Evolutionary conservation across 2,888 invertebrate genomes (phyloP).

Genomic region (Ophion ellenae): DNA sequence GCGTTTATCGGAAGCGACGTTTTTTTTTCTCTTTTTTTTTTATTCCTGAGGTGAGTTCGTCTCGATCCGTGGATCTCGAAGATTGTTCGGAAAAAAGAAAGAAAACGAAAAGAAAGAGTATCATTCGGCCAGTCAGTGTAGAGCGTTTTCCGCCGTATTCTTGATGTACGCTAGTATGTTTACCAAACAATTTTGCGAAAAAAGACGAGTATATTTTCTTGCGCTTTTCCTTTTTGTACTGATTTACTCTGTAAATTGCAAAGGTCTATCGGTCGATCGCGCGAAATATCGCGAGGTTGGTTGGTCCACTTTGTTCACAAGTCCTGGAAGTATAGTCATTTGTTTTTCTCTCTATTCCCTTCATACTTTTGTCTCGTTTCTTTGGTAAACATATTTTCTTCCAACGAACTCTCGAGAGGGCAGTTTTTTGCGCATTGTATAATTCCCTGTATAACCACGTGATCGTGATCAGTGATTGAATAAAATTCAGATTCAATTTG

Average conservation of each 20-base stretch:
- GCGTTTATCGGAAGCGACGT: constrained; percentile 37
- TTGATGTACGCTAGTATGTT: constrained; percentile 73
- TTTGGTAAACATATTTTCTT: constrained; percentile 80
- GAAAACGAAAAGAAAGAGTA: constrained; percentile 8
- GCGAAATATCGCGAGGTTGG: constrained; percentile 57
- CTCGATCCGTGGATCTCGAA: constrained; percentile 61
- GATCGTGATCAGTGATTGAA: constrained; percentile 80
- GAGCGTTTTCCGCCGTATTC: constrained; percentile 68
- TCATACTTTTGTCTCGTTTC: constrained; percentile 46
- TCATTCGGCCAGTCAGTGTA: constrained; percentile 31
- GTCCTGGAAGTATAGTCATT: constrained; percentile 21
- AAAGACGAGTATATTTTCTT: neutral
- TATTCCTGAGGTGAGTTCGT: constrained; percentile 49
- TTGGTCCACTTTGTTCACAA: constrained; percentile 50
- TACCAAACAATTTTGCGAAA: constrained; percentile 72
- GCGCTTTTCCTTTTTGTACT: constrained; percentile 50
- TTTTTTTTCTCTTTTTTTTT: constrained; percentile 36
- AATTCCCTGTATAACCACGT: constrained; percentile 81
- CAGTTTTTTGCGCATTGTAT: constrained; percentile 80
- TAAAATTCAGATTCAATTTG: constrained; percentile 82
- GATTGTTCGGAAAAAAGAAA: constrained; percentile 36
- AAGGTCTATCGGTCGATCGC: constrained; percentile 42
- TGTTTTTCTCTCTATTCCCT: constrained; percentile 19
- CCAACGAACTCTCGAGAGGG: constrained; percentile 76
- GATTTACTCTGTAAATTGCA: constrained; percentile 7